Evolutionary conservation across 2,113 vertebrate genomes (phyloP).

Genomic region (Azemiops feae): DNA sequence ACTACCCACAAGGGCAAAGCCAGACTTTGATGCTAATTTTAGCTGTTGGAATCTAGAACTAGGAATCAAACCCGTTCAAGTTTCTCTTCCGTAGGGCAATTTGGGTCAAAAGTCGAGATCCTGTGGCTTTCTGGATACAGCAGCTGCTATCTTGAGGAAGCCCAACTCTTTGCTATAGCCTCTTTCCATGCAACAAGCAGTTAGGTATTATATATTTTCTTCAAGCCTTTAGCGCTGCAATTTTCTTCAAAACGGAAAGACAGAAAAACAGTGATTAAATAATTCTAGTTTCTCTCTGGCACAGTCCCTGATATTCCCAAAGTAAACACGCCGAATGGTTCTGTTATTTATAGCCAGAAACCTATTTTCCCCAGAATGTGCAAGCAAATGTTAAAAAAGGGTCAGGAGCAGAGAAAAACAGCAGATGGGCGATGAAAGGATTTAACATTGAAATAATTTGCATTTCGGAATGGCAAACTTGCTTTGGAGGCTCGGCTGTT

Average conservation of each 20-base stretch:
- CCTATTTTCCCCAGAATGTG: background rate
- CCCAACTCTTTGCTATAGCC: background rate
- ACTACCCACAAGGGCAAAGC: too few species aligned
- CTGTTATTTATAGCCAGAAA: constrained; percentile 49
- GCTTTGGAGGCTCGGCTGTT: background rate
- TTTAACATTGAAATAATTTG: background rate
- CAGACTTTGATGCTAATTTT: too few species aligned
- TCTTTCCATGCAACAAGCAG: background rate
- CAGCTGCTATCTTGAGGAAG: background rate
- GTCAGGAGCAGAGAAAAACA: background rate
- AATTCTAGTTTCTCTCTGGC: background rate
- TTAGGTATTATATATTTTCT: background rate
- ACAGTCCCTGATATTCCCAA: background rate
- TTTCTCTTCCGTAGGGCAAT: constrained; percentile 3
- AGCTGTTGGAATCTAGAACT: background rate
- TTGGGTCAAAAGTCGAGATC: background rate
- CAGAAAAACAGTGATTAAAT: background rate
- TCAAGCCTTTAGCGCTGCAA: background rate
- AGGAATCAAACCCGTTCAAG: fast-evolving
- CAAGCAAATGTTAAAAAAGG: constrained; percentile 30
- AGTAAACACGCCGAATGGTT: constrained; percentile 40
- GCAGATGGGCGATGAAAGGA: background rate
- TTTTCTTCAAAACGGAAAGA: background rate
- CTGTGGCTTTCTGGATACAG: background rate
- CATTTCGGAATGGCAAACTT: too few species aligned